These are phyloP conservation scores for Potamilus streckersoni DNA, from an alignment of 1,140 invertebrate genomes.

Conservation along the genomic window DNA sequence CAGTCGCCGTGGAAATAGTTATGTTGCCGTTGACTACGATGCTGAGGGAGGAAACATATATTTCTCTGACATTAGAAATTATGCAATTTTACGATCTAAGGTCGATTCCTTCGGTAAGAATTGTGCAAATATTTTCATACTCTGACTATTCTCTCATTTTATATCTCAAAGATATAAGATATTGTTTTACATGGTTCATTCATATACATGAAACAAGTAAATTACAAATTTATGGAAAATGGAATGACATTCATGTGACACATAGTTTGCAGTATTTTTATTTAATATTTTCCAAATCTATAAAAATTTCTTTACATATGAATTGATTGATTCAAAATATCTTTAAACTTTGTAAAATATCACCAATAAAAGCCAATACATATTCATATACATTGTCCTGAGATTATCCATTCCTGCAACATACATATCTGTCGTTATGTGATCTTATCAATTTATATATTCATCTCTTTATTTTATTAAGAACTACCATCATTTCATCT, in stretches of 20 bases:
- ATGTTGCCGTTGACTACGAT: slow-evolving; percentile 98
- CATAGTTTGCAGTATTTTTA: no score
- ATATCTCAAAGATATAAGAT: neutral
- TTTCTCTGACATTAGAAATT: slow-evolving; percentile 96
- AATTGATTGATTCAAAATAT: no score
- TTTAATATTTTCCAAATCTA: no score
- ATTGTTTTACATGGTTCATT: no score
- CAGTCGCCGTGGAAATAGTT: slow-evolving; percentile 82
- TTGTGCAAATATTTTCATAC: neutral
- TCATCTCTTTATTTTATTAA: neutral
- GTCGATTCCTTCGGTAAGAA: neutral
- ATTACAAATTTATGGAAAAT: no score
- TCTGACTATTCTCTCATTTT: neutral
- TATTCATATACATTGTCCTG: no score
- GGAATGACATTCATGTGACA: no score
- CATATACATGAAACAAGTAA: no score
- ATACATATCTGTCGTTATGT: neutral
- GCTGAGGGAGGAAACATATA: slow-evolving; percentile 90
- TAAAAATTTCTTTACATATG: no score
- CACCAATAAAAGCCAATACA: no score
- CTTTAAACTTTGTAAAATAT: no score
- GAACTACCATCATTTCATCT: neutral
- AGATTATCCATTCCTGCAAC: neutral
- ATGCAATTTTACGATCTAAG: slow-evolving; percentile 86
- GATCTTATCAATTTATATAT: neutral